These are phyloP conservation scores for Andrena camellia DNA, from an alignment of 2,888 invertebrate genomes.

Conservation along the genomic window DNA sequence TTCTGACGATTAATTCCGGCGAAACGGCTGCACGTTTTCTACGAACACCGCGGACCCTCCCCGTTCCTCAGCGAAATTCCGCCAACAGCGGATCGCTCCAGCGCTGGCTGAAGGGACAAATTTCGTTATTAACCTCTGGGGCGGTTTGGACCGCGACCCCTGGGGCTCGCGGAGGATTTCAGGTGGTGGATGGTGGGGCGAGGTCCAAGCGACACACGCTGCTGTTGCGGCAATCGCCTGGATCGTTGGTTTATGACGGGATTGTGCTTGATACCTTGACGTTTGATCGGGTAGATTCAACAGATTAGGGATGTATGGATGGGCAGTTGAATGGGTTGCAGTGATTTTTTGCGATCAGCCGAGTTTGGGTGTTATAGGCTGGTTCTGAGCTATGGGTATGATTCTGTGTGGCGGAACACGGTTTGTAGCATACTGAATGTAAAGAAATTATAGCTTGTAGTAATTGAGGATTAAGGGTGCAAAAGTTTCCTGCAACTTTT, in stretches of 20 bases:
- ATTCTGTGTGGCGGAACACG: too few species aligned
- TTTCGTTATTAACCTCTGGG: slow-evolving; percentile 30
- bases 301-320: too few species aligned
- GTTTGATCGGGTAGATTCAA: too few species aligned
- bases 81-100: slow-evolving; percentile 15
- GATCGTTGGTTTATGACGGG: not conserved
- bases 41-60: not conserved
- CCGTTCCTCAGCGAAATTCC: slow-evolving; percentile 3
- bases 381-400: too few species aligned
- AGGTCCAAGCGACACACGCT: not conserved
- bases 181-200: not conserved
- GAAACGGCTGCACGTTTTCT: slow-evolving; percentile 56
- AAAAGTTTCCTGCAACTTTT: too few species aligned
- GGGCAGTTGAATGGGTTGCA: too few species aligned
- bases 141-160: not conserved
- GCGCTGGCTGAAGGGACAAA: slow-evolving; percentile 2
- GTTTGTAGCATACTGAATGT: too few species aligned
- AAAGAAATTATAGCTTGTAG: too few species aligned
- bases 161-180: not conserved
- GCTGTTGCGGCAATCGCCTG: not conserved
- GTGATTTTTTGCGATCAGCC: too few species aligned
- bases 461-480: too few species aligned
- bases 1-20: slow-evolving; percentile 68
- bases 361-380: too few species aligned
- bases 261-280: not conserved